Evolutionary conservation across 2,888 invertebrate species (phyloP).

Genomic region (Epistrophe eligans): DNA sequence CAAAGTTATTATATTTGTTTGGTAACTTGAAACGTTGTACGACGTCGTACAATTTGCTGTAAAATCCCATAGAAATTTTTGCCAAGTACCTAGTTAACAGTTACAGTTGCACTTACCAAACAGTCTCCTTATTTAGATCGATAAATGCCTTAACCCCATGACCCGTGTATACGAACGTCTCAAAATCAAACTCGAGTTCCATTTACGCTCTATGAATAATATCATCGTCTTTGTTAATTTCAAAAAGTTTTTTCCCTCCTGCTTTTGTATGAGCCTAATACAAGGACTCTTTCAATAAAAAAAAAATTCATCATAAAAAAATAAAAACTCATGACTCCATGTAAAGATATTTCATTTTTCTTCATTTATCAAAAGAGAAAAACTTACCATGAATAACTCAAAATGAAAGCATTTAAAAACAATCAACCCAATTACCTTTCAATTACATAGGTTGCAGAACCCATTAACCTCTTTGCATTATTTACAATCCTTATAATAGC

Average conservation of each 20-base stretch:
- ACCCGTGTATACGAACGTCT: no score
- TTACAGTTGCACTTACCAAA: no score
- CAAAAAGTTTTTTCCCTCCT: neutral
- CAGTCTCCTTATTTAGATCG: no score
- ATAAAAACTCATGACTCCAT: neutral
- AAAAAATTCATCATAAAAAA: neutral
- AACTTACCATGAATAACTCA: neutral
- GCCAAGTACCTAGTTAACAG: no score
- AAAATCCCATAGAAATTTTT: no score
- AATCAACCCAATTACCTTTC: constrained; percentile 67
- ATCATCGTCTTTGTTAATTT: neutral
- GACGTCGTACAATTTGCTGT: no score
- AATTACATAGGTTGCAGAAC: constrained; percentile 58
- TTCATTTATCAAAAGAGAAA: neutral
- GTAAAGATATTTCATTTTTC: neutral
- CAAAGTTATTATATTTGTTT: no score
- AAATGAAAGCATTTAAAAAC: constrained; percentile 40
- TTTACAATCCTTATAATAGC: constrained; percentile 35
- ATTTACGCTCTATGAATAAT: neutral
- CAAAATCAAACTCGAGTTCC: neutral
- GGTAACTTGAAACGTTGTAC: no score
- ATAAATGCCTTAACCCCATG: no score
- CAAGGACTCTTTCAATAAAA: constrained; percentile 15
- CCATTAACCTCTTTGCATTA: constrained; percentile 57
- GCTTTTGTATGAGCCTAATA: constrained; percentile 6